A percentile compares a stretch with the other conserved stretches of the same genome.
Evolutionary conservation across 64 coral and sea anemone genomes (phyloP).

Genomic region (Montipora capricornis): DNA sequence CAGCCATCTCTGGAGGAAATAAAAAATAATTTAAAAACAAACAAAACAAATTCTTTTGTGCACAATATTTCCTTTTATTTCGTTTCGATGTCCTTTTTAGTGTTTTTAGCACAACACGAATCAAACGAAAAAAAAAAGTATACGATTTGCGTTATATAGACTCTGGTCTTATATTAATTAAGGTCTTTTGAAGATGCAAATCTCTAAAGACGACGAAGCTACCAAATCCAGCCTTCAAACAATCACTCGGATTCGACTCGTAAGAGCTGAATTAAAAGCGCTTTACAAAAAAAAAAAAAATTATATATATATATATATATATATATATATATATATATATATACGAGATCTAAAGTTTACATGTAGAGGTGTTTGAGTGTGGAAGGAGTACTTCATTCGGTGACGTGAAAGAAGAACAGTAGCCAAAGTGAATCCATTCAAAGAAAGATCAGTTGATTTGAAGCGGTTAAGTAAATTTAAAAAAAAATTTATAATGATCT

Average conservation of each 20-base stretch:
- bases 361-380: not conserved
- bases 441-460: constrained; percentile 1
- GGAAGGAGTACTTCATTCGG: not conserved
- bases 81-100: constrained; percentile 38
- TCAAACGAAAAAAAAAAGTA: constrained; percentile 23
- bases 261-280: not conserved
- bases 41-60: constrained; percentile 48
- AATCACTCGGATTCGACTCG: not conserved
- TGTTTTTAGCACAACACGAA: constrained; percentile 24
- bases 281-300: not conserved
- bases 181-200: not conserved
- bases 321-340: no score
- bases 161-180: constrained; percentile 7
- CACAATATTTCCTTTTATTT: constrained; percentile 8
- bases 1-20: constrained; percentile 20
- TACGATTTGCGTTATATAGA: constrained; percentile 31
- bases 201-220: not conserved
- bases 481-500: not conserved
- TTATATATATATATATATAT: no score
- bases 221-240: not conserved
- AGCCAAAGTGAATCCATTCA: not conserved
- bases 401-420: not conserved
- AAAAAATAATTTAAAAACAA: constrained; percentile 40
- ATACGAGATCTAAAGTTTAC: not conserved
- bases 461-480: not conserved